These are phyloP conservation scores for Poeciliopsis turrubarensis DNA, from an alignment of 2,113 vertebrate genomes.

Conservation along the genomic window DNA sequence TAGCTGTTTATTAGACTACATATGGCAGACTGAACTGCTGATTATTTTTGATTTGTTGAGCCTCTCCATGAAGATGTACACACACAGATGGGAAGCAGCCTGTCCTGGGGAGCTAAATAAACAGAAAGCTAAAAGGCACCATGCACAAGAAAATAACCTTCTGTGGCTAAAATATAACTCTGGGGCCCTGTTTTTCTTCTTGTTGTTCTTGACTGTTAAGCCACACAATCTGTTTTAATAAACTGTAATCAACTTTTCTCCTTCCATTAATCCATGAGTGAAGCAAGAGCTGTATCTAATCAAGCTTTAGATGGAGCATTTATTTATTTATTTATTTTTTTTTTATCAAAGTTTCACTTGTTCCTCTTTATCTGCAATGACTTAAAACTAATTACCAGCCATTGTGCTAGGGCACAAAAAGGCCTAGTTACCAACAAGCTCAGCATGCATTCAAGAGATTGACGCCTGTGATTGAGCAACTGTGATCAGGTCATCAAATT, in stretches of 20 bases:
- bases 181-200: slow-evolving; percentile 29
- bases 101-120: slow-evolving; percentile 53
- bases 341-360: too few species aligned
- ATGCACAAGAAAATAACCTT: slow-evolving; percentile 29
- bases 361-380: too few species aligned
- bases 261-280: slow-evolving; percentile 27
- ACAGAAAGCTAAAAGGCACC: slow-evolving; percentile 24
- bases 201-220: slow-evolving; percentile 39
- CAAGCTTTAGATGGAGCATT: too few species aligned
- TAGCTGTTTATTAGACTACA: slow-evolving; percentile 25
- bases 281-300: slow-evolving; percentile 11
- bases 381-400: too few species aligned
- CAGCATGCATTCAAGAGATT: too few species aligned
- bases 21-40: slow-evolving; percentile 37
- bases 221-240: slow-evolving; percentile 58
- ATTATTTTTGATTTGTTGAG: slow-evolving; percentile 42
- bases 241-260: slow-evolving; percentile 30
- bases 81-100: slow-evolving; percentile 41
- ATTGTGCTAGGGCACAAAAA: too few species aligned
- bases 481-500: too few species aligned
- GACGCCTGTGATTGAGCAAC: too few species aligned
- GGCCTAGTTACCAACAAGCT: too few species aligned
- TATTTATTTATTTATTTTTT: too few species aligned
- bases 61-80: slow-evolving; percentile 48
- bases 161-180: background rate